Base-by-base conservation (phyloP, 1,140 invertebrate genomes). In the Atta colombica region DNA sequence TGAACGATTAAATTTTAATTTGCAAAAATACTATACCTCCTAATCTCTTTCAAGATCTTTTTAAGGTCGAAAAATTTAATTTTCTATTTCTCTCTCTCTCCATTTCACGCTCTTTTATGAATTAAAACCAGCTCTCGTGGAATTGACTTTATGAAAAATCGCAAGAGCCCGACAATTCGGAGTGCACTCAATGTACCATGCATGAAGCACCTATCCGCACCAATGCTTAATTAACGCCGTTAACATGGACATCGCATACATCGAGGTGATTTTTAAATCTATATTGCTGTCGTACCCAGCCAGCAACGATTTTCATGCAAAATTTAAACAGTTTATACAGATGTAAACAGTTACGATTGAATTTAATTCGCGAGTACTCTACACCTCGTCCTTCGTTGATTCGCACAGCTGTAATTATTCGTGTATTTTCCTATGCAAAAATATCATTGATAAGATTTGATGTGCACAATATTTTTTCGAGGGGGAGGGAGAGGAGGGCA, bases 171-270 rank as follows among this genome's bases (percentile, higher is more conserved):
- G 80, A 84, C 80, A 84, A 84, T 75, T 74, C 55, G 5, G 68
- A 84, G 80, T 84, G 80, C 80, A 84, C 80, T 75, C 69, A 74
- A 63, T 72, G 69, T 75, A 18, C n/a, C 45, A 45, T 58, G 68
- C 25, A 49, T 75, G 80, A 72, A 74, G 69, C 69, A 63, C 25
- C 80, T 84, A 75, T 84, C 80, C 69, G 80, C 69, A 74, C 80
- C 80, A 84, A 84, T 84, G 80, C 80, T 84, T 84, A 84, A 84
- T 84, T 84, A 75, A 84, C 80, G 25, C 80, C 80, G 80, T 74
- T 84, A 84, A 84, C 80, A 84, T 75, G 69, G 80, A 84, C 80
- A 75, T 75, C 69, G 80, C 80, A 74, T 75, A 71, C 78, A 81
- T 39, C 80, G 80, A 63, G 58, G 8, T 74, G 80, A 84, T 84